Conservation (phyloP, 2,797 vertebrate species). For the Danio kyathit region DNA sequence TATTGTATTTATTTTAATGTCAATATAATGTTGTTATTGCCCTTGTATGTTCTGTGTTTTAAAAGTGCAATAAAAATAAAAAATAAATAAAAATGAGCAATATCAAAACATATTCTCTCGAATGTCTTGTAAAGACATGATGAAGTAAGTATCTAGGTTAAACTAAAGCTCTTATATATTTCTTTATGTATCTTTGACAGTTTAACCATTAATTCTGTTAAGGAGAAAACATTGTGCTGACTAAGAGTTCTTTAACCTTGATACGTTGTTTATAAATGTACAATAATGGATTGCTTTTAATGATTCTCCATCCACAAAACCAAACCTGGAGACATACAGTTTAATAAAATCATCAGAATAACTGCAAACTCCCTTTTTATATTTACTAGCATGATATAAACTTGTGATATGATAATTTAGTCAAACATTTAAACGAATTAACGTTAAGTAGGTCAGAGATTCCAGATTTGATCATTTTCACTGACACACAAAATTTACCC, state of each 20-base stretch:
- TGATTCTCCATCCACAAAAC: not conserved
- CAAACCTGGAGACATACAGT: not conserved
- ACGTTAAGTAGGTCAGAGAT: not conserved
- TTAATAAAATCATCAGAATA: not conserved
- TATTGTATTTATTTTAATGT: too few species aligned
- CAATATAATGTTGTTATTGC: too few species aligned
- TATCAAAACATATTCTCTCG: too few species aligned
- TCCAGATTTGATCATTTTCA: not conserved
- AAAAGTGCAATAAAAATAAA: too few species aligned
- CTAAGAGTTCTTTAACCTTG: slow-evolving; percentile 1
- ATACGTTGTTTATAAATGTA: not conserved
- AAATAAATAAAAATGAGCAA: too few species aligned
- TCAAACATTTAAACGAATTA: not conserved
- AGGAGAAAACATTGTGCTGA: not conserved
- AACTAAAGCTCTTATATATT: not conserved
- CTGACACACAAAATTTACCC: not conserved
- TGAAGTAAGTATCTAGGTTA: not conserved
- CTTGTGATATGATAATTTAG: too few species aligned
- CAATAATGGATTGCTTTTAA: not conserved
- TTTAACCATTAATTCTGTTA: not conserved
- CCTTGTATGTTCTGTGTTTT: too few species aligned
- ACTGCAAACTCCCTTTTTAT: not conserved
- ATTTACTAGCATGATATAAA: not conserved
- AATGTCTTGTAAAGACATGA: too few species aligned
- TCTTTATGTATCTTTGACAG: not conserved